Conservation (phyloP, 2,797 vertebrate species). For the Aeoliscus strigatus region DNA sequence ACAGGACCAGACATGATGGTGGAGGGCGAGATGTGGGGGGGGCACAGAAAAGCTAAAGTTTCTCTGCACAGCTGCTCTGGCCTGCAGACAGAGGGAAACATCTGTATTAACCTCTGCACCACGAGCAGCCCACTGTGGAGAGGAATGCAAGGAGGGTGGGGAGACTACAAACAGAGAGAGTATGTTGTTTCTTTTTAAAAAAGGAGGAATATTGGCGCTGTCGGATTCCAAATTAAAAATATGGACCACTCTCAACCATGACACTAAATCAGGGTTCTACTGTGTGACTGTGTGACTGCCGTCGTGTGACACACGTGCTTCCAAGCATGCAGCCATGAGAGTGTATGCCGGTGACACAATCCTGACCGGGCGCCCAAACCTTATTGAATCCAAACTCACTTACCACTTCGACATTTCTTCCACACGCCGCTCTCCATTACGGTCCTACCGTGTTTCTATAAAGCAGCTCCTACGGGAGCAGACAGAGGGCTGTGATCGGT, state of each 20-base stretch:
- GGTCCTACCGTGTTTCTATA: constrained; percentile 23
- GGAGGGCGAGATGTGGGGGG: constrained; percentile 55
- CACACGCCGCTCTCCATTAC: constrained; percentile 29
- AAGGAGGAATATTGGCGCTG: constrained; percentile 22
- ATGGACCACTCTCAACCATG: constrained; percentile 6
- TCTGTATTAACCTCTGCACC: constrained; percentile 95
- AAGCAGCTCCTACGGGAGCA: constrained; percentile 37
- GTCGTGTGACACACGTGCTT: constrained; percentile 44
- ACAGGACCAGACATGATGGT: constrained; percentile 34
- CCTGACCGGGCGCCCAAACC: constrained; percentile 34
- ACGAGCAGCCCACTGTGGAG: constrained; percentile 79
- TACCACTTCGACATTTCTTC: constrained; percentile 43
- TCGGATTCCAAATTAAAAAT: constrained; percentile 13
- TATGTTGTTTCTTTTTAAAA: constrained; percentile 13
- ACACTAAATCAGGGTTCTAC: constrained; percentile 15
- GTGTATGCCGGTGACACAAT: constrained; percentile 38
- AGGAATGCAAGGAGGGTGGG: constrained; percentile 83
- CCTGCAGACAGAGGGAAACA: constrained; percentile 85
- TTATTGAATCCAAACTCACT: constrained; percentile 55
- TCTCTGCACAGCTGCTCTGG: constrained; percentile 86
- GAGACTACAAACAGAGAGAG: constrained; percentile 36
- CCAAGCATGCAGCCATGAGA: constrained; percentile 16
- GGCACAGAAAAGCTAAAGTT: constrained; percentile 84
- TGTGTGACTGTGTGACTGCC: constrained; percentile 19
- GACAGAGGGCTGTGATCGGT: constrained; percentile 20